Evolutionary conservation across 2,888 invertebrate species (phyloP).

Genomic region (Dasypolia templi): DNA sequence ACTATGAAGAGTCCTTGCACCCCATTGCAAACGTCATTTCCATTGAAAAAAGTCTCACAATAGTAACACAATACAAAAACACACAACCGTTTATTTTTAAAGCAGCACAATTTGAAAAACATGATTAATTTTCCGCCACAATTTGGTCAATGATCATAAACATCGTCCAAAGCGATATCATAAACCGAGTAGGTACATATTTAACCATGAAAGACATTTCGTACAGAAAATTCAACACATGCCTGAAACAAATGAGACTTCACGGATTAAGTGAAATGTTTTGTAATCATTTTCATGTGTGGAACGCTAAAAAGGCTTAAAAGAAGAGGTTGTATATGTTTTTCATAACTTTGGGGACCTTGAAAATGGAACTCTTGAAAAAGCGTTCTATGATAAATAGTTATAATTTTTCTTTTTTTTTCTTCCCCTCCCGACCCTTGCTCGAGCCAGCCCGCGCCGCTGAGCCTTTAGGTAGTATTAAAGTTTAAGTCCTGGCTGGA

Average conservation of each 20-base stretch:
- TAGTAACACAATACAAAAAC: neutral
- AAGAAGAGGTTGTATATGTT: neutral
- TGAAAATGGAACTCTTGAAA: neutral
- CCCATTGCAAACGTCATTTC: too few relatives aligned
- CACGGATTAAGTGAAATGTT: conserved; percentile 24
- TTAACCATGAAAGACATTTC: conserved; percentile 42
- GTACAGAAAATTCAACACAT: conserved; percentile 20
- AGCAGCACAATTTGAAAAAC: conserved; percentile 16
- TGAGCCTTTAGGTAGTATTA: too few relatives aligned
- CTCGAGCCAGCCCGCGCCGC: too few relatives aligned
- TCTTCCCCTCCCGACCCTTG: too few relatives aligned
- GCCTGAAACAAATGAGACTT: conserved; percentile 34
- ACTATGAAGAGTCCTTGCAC: too few relatives aligned
- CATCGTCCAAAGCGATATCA: conserved; percentile 18
- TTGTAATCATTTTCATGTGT: conserved; percentile 7
- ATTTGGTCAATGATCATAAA: conserved; percentile 26
- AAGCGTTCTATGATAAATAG: neutral
- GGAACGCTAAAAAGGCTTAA: conserved; percentile 10
- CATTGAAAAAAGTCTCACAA: too few relatives aligned
- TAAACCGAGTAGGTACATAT: conserved; percentile 16
- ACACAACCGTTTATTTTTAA: conserved; percentile 5
- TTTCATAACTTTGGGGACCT: neutral
- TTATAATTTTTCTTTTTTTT: too few relatives aligned
- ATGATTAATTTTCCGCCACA: neutral
- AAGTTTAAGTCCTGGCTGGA: too few relatives aligned